Percentiles rank a stretch among this genome's conserved stretches.
phyloP scores from a whole-genome alignment of 2,888 invertebrate genomes.

The Stomorhina lunata region DNA sequence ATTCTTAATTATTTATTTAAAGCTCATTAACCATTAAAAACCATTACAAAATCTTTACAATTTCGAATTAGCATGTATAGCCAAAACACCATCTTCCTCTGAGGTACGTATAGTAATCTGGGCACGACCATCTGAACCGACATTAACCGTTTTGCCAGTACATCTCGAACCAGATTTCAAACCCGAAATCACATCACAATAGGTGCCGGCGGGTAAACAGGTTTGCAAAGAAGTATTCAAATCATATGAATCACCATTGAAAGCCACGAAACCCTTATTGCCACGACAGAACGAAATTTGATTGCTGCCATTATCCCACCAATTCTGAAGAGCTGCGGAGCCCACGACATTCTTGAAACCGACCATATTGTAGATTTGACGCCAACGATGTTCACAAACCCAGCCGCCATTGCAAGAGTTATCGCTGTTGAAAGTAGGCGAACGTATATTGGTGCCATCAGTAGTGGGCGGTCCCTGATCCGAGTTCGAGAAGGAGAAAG shows the following conservation, averaged over 20 bases:
- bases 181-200: constrained; percentile 91
- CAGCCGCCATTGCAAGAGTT: constrained; percentile 85
- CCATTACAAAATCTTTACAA: too few species aligned
- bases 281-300: constrained; percentile 92
- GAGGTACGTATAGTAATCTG: constrained; percentile 80
- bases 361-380: constrained; percentile 88
- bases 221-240: constrained; percentile 82
- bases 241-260: constrained; percentile 84
- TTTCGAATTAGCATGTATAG: constrained; percentile 82
- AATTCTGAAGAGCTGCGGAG: constrained; percentile 81
- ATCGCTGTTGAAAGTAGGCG: constrained; percentile 84
- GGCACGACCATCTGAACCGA: constrained; percentile 64
- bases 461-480: constrained; percentile 85
- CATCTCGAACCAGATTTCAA: constrained; percentile 72
- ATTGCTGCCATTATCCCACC: constrained; percentile 89
- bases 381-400: constrained; percentile 92
- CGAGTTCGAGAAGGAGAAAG: constrained; percentile 84
- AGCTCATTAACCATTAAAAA: too few species aligned
- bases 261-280: constrained; percentile 85
- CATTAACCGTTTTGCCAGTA: constrained; percentile 54
- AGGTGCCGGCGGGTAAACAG: constrained; percentile 87
- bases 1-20: too few species aligned
- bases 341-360: constrained; percentile 85
- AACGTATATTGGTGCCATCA: constrained; percentile 82
- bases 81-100: too few species aligned